A percentile compares a stretch with the other conserved stretches of the same genome.
Evolutionary conservation across 2,113 vertebrate genomes (phyloP).

Genomic region (Dasyprocta punctata): DNA sequence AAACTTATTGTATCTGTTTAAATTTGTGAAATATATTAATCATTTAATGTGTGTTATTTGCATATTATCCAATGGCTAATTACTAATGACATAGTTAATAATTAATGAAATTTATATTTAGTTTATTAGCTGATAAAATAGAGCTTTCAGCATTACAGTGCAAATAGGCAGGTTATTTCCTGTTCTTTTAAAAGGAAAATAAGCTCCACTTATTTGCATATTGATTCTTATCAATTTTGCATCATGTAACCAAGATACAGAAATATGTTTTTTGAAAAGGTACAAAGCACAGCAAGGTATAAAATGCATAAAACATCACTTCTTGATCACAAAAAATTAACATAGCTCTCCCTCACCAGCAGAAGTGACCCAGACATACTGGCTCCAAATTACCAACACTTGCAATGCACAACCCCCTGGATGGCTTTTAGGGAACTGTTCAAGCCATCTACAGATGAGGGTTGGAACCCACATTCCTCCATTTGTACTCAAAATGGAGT

Average conservation of each 20-base stretch:
- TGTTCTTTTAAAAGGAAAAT: neutral
- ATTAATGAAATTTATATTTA: neutral
- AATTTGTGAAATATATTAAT: neutral
- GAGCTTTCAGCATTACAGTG: neutral
- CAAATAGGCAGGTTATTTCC: neutral
- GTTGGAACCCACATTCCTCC: neutral
- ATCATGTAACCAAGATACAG: neutral
- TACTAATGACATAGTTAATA: neutral
- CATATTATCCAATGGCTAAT: neutral
- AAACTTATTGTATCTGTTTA: neutral
- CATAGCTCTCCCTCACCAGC: neutral
- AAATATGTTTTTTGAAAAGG: neutral
- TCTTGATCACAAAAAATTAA: neutral
- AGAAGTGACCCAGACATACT: neutral
- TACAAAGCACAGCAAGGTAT: neutral
- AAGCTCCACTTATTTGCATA: neutral
- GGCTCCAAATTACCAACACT: neutral
- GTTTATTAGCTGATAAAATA: neutral
- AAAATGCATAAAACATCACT: neutral
- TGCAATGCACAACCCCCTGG: rapidly evolving
- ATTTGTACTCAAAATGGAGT: neutral
- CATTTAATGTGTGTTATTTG: neutral
- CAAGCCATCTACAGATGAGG: neutral
- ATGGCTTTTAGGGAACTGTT: neutral
- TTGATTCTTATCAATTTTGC: neutral